phyloP scores from a whole-genome alignment of 2,888 invertebrate species.

The Disparrhopalites patrizii region DNA sequence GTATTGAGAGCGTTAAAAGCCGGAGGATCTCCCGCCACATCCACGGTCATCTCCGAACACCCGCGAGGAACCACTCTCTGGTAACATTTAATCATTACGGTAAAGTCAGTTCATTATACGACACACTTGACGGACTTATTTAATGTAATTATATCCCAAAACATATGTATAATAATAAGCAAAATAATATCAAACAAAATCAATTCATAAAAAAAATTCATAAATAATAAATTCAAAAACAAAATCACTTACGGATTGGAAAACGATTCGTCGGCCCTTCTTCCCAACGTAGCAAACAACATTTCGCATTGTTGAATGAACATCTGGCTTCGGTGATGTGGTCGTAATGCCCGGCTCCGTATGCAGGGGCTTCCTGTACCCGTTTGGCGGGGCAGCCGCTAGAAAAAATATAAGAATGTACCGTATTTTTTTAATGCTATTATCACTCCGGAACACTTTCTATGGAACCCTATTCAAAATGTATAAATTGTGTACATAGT shows the following conservation, averaged over 20 bases:
- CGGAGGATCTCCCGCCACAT: slow-evolving; percentile 37
- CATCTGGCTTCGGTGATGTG: slow-evolving; percentile 37
- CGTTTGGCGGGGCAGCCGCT: not conserved
- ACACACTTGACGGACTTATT: not conserved
- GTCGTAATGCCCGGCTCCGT: slow-evolving; percentile 37
- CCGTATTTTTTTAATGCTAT: too few species aligned
- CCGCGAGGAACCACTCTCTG: slow-evolving; percentile 48
- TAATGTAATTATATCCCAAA: not conserved
- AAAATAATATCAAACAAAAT: not conserved
- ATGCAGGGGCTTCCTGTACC: slow-evolving; percentile 38
- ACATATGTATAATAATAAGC: too few species aligned
- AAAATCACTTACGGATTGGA: slow-evolving; percentile 39
- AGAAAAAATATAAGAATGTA: too few species aligned
- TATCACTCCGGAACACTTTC: too few species aligned
- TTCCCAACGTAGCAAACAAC: slow-evolving; percentile 49
- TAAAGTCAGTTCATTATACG: not conserved
- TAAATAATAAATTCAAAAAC: not conserved
- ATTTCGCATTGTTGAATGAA: slow-evolving; percentile 42
- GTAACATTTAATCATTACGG: not conserved
- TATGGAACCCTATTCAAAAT: too few species aligned
- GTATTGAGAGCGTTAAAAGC: slow-evolving; percentile 43
- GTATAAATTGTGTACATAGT: too few species aligned
- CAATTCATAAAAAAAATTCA: not conserved
- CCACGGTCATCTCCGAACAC: slow-evolving; percentile 47
- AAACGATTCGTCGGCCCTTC: slow-evolving; percentile 47